Conservation (phyloP, 2,797 vertebrate genomes). For the Gobio occitaniae region DNA sequence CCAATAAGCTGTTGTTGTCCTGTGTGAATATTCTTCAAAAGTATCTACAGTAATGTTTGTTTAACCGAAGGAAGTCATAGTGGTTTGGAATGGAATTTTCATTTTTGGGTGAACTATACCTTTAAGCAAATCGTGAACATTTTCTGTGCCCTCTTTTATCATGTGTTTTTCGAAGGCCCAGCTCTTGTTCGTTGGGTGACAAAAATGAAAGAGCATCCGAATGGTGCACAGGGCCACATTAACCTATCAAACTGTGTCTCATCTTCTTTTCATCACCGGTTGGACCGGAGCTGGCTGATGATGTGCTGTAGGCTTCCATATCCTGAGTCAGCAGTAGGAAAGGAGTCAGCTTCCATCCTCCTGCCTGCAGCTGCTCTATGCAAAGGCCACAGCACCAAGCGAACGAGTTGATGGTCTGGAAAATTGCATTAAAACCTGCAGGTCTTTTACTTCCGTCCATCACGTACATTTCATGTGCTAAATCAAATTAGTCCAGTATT, state of each 20-base stretch:
- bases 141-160: not conserved
- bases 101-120: not conserved
- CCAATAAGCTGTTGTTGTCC: not conserved
- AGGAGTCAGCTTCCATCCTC: slow-evolving; percentile 50
- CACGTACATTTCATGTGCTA: slow-evolving; percentile 65
- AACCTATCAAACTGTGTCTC: slow-evolving; percentile 18
- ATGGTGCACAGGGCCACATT: slow-evolving; percentile 1
- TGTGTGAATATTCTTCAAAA: not conserved
- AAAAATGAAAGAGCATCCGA: not conserved
- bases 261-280: slow-evolving; percentile 15
- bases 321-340: slow-evolving; percentile 77
- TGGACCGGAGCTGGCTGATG: slow-evolving; percentile 14
- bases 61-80: too few relatives aligned
- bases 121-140: not conserved
- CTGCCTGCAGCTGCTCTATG: slow-evolving; percentile 67
- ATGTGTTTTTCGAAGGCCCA: not conserved
- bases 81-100: not conserved
- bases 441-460: slow-evolving; percentile 76
- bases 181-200: not conserved
- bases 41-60: too few relatives aligned
- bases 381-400: slow-evolving; percentile 67
- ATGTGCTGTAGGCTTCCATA: slow-evolving; percentile 46
- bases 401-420: slow-evolving; percentile 79
- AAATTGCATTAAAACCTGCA: slow-evolving; percentile 83
- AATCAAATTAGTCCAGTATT: slow-evolving; percentile 73